Evolutionary conservation across 1,140 invertebrate species (phyloP).

Genomic region (Anoplolepis gracilipes): DNA sequence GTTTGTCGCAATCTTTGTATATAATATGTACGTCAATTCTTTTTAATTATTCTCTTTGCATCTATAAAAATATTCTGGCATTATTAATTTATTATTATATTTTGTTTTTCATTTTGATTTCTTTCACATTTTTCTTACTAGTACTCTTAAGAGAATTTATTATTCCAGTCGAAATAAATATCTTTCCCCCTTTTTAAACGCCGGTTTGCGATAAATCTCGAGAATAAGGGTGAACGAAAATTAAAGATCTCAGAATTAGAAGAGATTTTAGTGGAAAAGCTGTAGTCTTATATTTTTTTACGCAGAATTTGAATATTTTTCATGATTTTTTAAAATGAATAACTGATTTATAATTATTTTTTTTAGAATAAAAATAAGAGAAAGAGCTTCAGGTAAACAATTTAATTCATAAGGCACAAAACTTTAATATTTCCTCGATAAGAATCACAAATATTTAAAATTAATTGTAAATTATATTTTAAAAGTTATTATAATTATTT

Average conservation of each 20-base stretch:
- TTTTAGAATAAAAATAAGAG: too few relatives aligned
- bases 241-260: constrained; percentile 43
- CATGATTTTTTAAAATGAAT: background rate
- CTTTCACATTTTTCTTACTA: background rate
- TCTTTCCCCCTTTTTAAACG: constrained; percentile 49
- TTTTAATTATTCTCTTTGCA: background rate
- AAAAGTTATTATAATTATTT: background rate
- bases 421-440: background rate
- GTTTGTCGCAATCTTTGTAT: constrained; percentile 1
- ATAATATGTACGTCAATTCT: background rate
- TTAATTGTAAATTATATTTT: background rate
- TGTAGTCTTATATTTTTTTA: background rate
- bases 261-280: background rate
- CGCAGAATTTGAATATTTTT: background rate
- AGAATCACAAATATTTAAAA: background rate
- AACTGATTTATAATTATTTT: too few relatives aligned
- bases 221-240: constrained; percentile 40
- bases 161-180: constrained; percentile 48
- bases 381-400: too few relatives aligned
- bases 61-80: background rate
- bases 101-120: constrained; percentile 17
- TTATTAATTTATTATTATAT: constrained; percentile 12
- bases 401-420: background rate
- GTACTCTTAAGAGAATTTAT: constrained; percentile 40
- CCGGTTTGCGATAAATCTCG: constrained; percentile 18